A percentile compares a stretch with the other conserved stretches of the same genome.
Conservation (phyloP, 2,888 invertebrate species). For the Hirtodrosophila trivittata region DNA sequence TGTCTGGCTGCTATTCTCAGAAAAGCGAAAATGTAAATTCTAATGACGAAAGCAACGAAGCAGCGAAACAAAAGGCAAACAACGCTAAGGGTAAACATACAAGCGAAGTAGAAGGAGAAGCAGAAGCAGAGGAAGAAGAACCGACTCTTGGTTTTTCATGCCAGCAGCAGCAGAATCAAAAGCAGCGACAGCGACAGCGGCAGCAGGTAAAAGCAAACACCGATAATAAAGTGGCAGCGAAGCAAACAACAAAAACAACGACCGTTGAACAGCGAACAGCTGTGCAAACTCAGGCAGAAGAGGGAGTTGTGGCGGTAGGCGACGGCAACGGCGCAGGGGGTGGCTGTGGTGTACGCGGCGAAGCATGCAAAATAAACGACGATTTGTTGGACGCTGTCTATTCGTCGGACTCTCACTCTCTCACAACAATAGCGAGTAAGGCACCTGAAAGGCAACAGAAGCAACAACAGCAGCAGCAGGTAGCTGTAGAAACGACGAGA, state of each 20-base stretch:
- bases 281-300: constrained; percentile 59
- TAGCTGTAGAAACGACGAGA: constrained; percentile 39
- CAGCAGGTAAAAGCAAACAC: constrained; percentile 71
- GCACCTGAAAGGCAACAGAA: constrained; percentile 68
- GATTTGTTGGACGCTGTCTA: constrained; percentile 39
- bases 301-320: constrained; percentile 1
- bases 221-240: constrained; percentile 60
- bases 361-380: constrained; percentile 77
- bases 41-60: constrained; percentile 62
- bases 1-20: constrained; percentile 53
- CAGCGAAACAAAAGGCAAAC: constrained; percentile 50
- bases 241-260: constrained; percentile 37
- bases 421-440: constrained; percentile 54
- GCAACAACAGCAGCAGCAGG: constrained; percentile 39
- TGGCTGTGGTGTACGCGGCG: constrained; percentile 44
- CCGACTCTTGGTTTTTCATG: constrained; percentile 56
- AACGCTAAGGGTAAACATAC: constrained; percentile 58
- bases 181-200: constrained; percentile 22
- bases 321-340: constrained; percentile 34
- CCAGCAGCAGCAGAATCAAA: constrained; percentile 22
- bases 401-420: constrained; percentile 64
- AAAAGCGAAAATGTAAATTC: constrained; percentile 62
- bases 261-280: constrained; percentile 59
- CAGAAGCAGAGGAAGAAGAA: constrained; percentile 40
- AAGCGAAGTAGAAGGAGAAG: constrained; percentile 41